These are phyloP conservation scores for Griposia aprilina DNA, from an alignment of 2,888 invertebrate species.

Conservation along the genomic window DNA sequence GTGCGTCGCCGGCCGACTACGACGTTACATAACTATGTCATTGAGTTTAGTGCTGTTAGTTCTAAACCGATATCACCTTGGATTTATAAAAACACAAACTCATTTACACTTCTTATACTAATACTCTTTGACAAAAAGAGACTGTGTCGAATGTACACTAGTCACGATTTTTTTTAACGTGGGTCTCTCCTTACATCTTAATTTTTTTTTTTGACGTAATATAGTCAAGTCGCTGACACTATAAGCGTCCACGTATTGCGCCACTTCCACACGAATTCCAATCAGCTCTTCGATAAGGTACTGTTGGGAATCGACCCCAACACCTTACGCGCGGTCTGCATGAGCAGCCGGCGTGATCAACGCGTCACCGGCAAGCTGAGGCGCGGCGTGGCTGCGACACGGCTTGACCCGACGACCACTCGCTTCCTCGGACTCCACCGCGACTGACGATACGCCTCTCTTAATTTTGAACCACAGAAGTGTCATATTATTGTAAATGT, in stretches of 20 bases:
- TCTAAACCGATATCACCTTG: constrained; percentile 72
- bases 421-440: too few relatives aligned
- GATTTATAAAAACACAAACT: constrained; percentile 55
- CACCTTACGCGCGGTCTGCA: too few relatives aligned
- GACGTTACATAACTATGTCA: constrained; percentile 78
- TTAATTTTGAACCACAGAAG: too few relatives aligned
- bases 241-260: background rate
- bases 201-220: background rate
- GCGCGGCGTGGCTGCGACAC: too few relatives aligned
- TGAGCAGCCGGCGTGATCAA: too few relatives aligned
- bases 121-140: background rate
- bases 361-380: too few relatives aligned
- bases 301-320: too few relatives aligned
- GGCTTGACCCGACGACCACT: too few relatives aligned
- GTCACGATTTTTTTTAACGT: background rate
- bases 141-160: background rate
- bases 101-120: constrained; percentile 3
- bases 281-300: constrained; percentile 13
- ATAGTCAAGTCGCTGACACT: background rate
- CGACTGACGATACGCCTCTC: too few relatives aligned
- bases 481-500: too few relatives aligned
- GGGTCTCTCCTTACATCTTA: background rate
- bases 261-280: background rate
- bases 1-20: constrained; percentile 62
- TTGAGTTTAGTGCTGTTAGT: constrained; percentile 71